Conservation (phyloP, 2,113 vertebrate species). For the Vombatus ursinus region DNA sequence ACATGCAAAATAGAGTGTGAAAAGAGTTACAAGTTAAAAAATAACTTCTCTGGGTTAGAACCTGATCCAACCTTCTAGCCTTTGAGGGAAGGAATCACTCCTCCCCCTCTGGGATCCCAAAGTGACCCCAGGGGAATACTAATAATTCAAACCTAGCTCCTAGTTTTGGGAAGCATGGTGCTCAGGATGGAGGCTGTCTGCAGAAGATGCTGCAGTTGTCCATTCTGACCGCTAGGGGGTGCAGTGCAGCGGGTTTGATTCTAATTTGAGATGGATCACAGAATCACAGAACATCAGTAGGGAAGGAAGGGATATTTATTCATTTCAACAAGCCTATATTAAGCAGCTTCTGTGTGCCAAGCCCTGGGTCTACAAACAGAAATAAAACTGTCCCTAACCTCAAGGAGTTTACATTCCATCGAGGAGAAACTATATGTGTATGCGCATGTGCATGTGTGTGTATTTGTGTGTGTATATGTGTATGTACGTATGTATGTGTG, state of each 20-base stretch:
- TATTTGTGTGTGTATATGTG: no score
- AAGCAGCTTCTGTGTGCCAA: not conserved
- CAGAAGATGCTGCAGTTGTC: not conserved
- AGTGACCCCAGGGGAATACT: not conserved
- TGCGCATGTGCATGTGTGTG: no score
- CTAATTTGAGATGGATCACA: not conserved
- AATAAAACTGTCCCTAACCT: not conserved
- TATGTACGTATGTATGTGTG: not conserved
- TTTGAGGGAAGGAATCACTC: not conserved
- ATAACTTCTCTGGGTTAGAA: not conserved
- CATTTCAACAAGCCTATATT: not conserved
- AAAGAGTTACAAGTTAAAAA: not conserved
- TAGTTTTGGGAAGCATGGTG: not conserved
- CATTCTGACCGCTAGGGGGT: not conserved
- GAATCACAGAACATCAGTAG: not conserved
- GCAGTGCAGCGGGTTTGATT: not conserved
- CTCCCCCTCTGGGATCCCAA: not conserved
- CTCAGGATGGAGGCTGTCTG: not conserved
- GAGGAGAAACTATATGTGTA: not conserved
- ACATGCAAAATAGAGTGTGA: not conserved
- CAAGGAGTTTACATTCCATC: not conserved
- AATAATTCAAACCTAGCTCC: not conserved
- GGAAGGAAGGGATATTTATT: not conserved
- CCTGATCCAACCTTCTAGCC: not conserved
- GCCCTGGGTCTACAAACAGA: not conserved